Conservation (phyloP, 1,140 invertebrate genomes). For the Drosophila funebris region DNA sequence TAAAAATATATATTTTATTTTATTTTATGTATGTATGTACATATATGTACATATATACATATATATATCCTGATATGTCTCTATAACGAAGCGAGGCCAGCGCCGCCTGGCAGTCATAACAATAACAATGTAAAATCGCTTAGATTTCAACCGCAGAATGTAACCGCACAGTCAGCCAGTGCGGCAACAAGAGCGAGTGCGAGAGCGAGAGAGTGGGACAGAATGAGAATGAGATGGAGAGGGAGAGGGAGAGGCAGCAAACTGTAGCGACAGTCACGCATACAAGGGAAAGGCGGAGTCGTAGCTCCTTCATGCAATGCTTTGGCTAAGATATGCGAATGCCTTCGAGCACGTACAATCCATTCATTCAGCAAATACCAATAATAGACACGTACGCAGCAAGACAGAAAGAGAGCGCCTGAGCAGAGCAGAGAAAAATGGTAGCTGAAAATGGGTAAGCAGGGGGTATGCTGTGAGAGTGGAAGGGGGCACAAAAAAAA, state of each 20-base stretch:
- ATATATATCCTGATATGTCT: conserved; percentile 15
- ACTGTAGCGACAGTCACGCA: conserved; percentile 1
- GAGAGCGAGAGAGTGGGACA: conserved; percentile 7
- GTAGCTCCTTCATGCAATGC: conserved; percentile 38
- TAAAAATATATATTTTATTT: background rate
- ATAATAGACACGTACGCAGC: conserved; percentile 75
- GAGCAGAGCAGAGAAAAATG: background rate
- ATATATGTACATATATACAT: background rate
- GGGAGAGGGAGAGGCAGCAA: background rate
- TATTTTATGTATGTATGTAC: background rate
- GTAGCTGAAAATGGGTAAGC: background rate
- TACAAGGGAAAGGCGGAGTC: conserved; percentile 70
- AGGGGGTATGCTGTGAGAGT: background rate
- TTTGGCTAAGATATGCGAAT: conserved; percentile 67
- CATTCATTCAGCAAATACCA: conserved; percentile 82
- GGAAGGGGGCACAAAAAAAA: background rate
- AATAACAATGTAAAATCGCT: conserved; percentile 82
- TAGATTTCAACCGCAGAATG: conserved; percentile 77
- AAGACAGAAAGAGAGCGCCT: conserved; percentile 14
- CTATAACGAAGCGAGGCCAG: conserved; percentile 16
- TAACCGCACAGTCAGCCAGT: conserved; percentile 30
- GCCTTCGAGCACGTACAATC: conserved; percentile 78
- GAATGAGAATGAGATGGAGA: background rate
- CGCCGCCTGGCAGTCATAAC: conserved; percentile 65
- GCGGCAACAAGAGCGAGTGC: background rate